phyloP scores from a whole-genome alignment of 2,797 vertebrate species.

The Limosa lapponica region DNA sequence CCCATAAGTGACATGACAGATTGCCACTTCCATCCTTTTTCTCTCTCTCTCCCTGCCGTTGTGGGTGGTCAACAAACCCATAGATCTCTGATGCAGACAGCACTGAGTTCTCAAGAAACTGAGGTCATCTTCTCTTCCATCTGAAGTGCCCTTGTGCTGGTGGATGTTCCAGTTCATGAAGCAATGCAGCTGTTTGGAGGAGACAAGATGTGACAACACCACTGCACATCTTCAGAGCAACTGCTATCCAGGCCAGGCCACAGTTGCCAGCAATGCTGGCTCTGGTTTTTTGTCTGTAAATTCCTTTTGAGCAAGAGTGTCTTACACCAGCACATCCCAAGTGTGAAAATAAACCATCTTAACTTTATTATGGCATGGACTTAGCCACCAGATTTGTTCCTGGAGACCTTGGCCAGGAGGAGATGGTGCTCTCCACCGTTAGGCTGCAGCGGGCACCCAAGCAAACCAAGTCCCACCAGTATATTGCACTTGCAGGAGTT shows the following conservation, averaged over 20 bases:
- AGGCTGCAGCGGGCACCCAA: background rate
- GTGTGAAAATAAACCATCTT: background rate
- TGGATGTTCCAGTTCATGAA: background rate
- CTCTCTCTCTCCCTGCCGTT: background rate
- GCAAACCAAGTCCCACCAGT: background rate
- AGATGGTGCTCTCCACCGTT: background rate
- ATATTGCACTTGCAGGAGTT: background rate
- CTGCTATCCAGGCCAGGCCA: background rate
- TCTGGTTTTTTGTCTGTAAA: background rate
- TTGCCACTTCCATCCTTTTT: background rate
- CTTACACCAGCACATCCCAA: background rate
- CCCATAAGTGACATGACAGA: fast-evolving
- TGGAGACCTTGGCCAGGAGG: background rate
- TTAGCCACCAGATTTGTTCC: background rate
- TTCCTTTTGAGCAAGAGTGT: background rate
- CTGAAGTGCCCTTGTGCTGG: background rate
- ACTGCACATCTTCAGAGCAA: background rate
- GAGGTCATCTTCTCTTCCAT: background rate
- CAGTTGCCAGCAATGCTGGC: fast-evolving
- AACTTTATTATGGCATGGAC: background rate
- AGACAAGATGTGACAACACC: background rate
- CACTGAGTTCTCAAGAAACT: background rate
- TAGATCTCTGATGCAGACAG: background rate
- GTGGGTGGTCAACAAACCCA: background rate
- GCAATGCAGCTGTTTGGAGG: background rate